Conservation (phyloP, 2,888 invertebrate species). For the Leptura quadrifasciata region DNA sequence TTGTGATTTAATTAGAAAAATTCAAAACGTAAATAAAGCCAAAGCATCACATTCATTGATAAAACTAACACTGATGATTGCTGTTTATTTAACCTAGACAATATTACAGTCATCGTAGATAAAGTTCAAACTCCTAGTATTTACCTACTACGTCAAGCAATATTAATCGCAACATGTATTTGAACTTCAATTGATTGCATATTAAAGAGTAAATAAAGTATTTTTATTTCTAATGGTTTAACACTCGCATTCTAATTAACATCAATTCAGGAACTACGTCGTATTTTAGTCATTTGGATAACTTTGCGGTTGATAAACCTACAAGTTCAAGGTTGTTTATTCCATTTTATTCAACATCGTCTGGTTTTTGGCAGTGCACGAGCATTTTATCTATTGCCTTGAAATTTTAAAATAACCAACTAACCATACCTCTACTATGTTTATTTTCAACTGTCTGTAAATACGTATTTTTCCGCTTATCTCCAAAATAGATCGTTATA, state of each 20-base stretch:
- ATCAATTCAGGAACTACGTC: conserved; percentile 59
- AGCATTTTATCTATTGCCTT: conserved; percentile 49
- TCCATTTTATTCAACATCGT: conserved; percentile 46
- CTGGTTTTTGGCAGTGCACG: conserved; percentile 50
- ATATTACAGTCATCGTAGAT: conserved; percentile 11
- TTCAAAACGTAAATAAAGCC: neutral
- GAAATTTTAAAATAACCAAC: conserved; percentile 48
- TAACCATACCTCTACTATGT: conserved; percentile 35
- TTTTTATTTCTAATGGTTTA: conserved; percentile 25
- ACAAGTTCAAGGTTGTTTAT: conserved; percentile 70
- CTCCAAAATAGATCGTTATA: conserved; percentile 40
- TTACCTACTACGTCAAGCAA: conserved; percentile 27
- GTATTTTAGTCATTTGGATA: conserved; percentile 63
- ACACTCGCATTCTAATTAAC: conserved; percentile 38
- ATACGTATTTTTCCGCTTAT: conserved; percentile 45
- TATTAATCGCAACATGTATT: conserved; percentile 15
- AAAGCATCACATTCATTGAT: conserved; percentile 17
- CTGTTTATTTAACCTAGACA: conserved; percentile 21
- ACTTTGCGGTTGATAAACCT: conserved; percentile 71
- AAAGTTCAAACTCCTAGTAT: conserved; percentile 27
- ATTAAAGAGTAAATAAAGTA: conserved; percentile 17
- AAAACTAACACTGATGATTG: neutral
- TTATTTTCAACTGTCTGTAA: conserved; percentile 42
- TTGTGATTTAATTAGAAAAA: too few species aligned
- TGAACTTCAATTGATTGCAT: conserved; percentile 23